Percentiles rank a stretch among this genome's conserved stretches.
Conservation (phyloP, 1,140 invertebrate species). For the Lepidurus arcticus region DNA sequence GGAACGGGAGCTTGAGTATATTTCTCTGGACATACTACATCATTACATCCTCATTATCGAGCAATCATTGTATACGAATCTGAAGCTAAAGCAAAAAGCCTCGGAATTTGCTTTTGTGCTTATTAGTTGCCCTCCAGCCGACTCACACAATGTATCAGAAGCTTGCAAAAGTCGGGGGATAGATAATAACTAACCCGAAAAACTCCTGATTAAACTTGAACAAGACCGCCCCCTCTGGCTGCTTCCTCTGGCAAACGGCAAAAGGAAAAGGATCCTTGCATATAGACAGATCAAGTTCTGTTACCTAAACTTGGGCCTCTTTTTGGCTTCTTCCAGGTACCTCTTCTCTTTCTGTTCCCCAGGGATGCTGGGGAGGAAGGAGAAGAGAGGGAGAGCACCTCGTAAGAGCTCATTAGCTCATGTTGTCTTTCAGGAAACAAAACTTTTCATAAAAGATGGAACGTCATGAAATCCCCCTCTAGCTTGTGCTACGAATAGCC, state of each 20-base stretch:
- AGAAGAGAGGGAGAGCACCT: background rate
- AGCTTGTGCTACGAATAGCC: background rate
- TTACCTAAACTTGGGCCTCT: background rate
- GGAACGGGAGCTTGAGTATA: background rate
- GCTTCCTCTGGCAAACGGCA: background rate
- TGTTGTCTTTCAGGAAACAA: slow-evolving; percentile 6
- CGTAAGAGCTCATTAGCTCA: slow-evolving; percentile 15
- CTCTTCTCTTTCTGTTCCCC: background rate
- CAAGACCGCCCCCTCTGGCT: background rate
- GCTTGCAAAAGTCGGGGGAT: background rate
- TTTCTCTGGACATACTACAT: background rate
- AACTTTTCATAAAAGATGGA: slow-evolving; percentile 3
- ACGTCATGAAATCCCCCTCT: background rate
- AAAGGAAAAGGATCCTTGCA: too few relatives aligned
- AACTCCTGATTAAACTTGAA: background rate
- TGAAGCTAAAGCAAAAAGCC: background rate
- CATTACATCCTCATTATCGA: slow-evolving; percentile 15
- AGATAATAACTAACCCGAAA: background rate
- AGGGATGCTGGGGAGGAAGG: background rate
- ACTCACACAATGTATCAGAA: background rate
- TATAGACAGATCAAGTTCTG: background rate
- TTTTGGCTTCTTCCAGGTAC: background rate
- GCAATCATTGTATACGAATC: slow-evolving; percentile 6
- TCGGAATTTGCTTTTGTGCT: background rate
- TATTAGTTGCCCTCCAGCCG: background rate